phyloP scores from a whole-genome alignment of 1,140 invertebrate genomes.

The Cyrtorhinus lividipennis region DNA sequence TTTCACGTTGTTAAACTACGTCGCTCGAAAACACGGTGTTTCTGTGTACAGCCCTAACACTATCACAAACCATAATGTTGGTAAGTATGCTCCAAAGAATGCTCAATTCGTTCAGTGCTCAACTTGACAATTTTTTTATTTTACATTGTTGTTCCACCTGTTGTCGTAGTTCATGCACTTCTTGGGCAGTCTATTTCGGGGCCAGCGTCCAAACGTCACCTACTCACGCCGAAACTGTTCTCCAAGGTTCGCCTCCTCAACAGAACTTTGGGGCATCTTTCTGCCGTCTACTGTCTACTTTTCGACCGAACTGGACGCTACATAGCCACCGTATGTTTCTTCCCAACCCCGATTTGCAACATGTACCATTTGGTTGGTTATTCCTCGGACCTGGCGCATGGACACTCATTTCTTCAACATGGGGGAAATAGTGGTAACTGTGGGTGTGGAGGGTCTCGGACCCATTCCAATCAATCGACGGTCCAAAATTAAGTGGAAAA shows the following conservation, averaged over 20 bases:
- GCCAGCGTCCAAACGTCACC: slow-evolving; percentile 39
- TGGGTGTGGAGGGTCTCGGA: too few species aligned
- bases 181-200: slow-evolving; percentile 54
- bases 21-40: slow-evolving; percentile 16
- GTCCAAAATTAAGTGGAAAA: too few species aligned
- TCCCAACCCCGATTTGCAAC: too few species aligned
- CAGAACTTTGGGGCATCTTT: slow-evolving; percentile 82
- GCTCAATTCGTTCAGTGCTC: not conserved
- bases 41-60: slow-evolving; percentile 16
- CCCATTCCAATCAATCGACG: too few species aligned
- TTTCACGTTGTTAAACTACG: slow-evolving; percentile 16
- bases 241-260: slow-evolving; percentile 57
- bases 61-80: slow-evolving; percentile 21
- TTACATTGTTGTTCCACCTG: too few species aligned
- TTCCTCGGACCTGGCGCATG: too few species aligned
- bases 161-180: slow-evolving; percentile 45
- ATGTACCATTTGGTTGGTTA: too few species aligned
- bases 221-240: slow-evolving; percentile 57
- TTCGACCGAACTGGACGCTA: slow-evolving; percentile 88
- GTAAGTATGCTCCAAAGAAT: slow-evolving; percentile 11
- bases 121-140: too few species aligned
- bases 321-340: slow-evolving; percentile 72
- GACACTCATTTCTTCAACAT: too few species aligned
- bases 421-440: too few species aligned
- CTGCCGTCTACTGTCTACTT: slow-evolving; percentile 89